These are phyloP conservation scores for Eubasilissa regina DNA, from an alignment of 1,140 invertebrate species.

Conservation along the genomic window DNA sequence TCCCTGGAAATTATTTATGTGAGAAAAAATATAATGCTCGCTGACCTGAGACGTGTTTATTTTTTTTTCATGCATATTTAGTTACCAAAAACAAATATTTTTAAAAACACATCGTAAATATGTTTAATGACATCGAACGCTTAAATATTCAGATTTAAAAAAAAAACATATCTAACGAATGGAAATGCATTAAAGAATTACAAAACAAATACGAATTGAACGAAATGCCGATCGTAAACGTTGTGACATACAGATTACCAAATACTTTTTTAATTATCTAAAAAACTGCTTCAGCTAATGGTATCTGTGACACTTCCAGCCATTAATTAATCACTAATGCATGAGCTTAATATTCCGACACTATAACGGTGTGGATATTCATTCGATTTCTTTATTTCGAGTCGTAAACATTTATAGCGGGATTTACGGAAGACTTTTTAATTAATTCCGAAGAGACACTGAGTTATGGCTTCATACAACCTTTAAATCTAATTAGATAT, in stretches of 20 bases:
- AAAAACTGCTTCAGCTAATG: slow-evolving; percentile 28
- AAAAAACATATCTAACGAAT: no score
- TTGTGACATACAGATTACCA: slow-evolving; percentile 9
- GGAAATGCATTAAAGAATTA: slow-evolving; percentile 1
- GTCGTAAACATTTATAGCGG: slow-evolving; percentile 27
- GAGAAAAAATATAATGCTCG: no score
- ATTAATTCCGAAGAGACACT: slow-evolving; percentile 34
- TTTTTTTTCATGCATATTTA: background rate
- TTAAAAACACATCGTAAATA: no score
- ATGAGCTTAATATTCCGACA: background rate
- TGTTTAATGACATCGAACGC: no score
- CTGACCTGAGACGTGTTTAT: no score
- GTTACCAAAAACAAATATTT: no score
- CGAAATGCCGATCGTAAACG: slow-evolving; percentile 2
- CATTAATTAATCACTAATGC: slow-evolving; percentile 30
- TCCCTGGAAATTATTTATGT: no score
- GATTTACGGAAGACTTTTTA: slow-evolving; percentile 33
- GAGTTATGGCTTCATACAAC: slow-evolving; percentile 34
- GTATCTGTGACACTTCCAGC: slow-evolving; percentile 27
- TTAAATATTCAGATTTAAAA: no score
- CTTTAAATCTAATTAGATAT: slow-evolving; percentile 46
- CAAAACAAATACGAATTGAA: background rate
- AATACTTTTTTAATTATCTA: slow-evolving; percentile 38
- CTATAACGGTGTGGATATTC: slow-evolving; percentile 27
- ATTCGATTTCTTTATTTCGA: slow-evolving; percentile 23